A percentile compares a stretch with the other conserved stretches of the same genome.
Evolutionary conservation across 2,113 vertebrate species (phyloP).

Genomic region (Cyanoramphus novaezelandiae): DNA sequence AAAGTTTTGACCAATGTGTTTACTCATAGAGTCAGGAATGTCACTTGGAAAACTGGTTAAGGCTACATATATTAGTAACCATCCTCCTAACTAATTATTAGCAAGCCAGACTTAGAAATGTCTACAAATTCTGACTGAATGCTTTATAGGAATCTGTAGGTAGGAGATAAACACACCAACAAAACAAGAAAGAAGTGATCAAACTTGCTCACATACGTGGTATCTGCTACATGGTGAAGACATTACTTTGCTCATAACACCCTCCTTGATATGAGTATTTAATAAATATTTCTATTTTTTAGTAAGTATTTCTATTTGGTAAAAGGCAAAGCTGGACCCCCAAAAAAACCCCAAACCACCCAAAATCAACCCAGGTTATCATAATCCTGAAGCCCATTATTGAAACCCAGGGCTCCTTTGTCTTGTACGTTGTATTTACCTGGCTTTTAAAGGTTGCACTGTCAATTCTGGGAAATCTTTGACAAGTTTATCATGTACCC

Average conservation of each 20-base stretch:
- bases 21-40: not conserved
- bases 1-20: not conserved
- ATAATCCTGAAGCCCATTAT: not conserved
- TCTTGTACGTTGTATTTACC: not conserved
- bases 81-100: not conserved
- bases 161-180: not conserved
- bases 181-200: not conserved
- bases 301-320: not conserved
- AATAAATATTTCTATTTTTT: not conserved
- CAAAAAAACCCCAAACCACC: not conserved
- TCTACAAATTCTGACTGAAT: not conserved
- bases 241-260: not conserved
- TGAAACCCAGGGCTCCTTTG: not conserved
- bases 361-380: not conserved
- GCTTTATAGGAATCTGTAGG: not conserved
- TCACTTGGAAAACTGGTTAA: not conserved
- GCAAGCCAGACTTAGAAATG: not conserved
- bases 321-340: not conserved
- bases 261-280: not conserved
- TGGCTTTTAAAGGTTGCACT: not conserved
- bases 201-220: accelerated
- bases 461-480: not conserved
- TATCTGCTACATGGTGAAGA: not conserved
- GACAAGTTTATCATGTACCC: not conserved
- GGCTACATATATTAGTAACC: not conserved